phyloP scores from a whole-genome alignment of 2,797 vertebrate genomes.

The Cryptoblepharus egeriae region DNA sequence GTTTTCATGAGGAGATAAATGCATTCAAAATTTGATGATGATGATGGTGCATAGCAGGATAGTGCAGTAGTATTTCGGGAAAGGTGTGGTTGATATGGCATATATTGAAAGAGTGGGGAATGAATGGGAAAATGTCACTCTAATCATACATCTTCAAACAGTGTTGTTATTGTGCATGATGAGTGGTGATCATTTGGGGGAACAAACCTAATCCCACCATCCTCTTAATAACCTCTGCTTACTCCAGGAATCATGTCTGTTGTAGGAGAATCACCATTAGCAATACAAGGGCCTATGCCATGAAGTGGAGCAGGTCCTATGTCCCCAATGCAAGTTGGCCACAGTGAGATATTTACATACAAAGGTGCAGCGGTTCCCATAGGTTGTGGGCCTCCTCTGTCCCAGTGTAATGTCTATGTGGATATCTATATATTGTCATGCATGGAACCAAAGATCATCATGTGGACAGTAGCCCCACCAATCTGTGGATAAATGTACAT shows the following conservation, averaged over 20 bases:
- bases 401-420: not conserved
- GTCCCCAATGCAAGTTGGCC: not conserved
- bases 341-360: not conserved
- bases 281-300: not conserved
- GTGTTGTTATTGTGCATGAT: not conserved
- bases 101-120: no score
- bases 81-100: not conserved
- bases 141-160: not conserved
- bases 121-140: not conserved
- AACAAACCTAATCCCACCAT: not conserved
- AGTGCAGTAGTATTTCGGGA: not conserved
- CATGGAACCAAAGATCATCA: not conserved
- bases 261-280: not conserved
- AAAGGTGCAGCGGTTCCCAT: not conserved
- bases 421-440: constrained; percentile 25
- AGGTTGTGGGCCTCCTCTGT: not conserved
- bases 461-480: not conserved
- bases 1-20: not conserved
- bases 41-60: not conserved
- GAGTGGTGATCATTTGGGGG: not conserved
- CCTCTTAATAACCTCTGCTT: not conserved
- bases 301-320: not conserved
- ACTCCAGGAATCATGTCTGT: not conserved
- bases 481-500: not conserved
- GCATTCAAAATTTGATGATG: not conserved